Evolutionary conservation across 1,140 invertebrate genomes (phyloP).

Genomic region (Macrotrachela quadricornifera): DNA sequence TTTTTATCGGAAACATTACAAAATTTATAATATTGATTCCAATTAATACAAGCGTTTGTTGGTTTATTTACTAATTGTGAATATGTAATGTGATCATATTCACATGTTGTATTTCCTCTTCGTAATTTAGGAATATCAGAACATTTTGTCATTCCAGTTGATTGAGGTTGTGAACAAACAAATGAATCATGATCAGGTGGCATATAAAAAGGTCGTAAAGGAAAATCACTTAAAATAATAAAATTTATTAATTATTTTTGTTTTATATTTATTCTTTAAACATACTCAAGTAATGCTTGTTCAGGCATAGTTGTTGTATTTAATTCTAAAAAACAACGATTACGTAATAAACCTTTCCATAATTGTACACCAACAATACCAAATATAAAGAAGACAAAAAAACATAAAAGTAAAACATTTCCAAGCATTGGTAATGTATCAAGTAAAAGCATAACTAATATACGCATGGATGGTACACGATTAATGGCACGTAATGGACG

Average conservation of each 20-base stretch:
- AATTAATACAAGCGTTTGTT: constrained; percentile 57
- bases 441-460: constrained; percentile 84
- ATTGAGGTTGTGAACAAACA: constrained; percentile 76
- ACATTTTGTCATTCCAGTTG: constrained; percentile 83
- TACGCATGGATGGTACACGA: constrained; percentile 96
- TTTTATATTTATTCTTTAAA: no score
- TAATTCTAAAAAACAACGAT: constrained; percentile 53
- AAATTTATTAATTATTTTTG: no score
- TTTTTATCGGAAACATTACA: constrained; percentile 76
- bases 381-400: constrained; percentile 99
- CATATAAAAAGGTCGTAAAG: constrained; percentile 26
- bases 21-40: constrained; percentile 93
- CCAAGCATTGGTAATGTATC: constrained; percentile 97
- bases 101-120: no score
- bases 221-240: constrained; percentile 2
- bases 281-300: no score
- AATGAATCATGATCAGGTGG: constrained; percentile 61
- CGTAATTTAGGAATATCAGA: constrained; percentile 56
- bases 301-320: no score
- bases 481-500: constrained; percentile 89
- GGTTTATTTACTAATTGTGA: constrained; percentile 21
- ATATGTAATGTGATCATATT: no score
- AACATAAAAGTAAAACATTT: constrained; percentile 88
- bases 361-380: constrained; percentile 96
- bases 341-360: constrained; percentile 84